Evolutionary conservation across 1,140 invertebrate species (phyloP).

Genomic region (Temnothorax longispinosus): DNA sequence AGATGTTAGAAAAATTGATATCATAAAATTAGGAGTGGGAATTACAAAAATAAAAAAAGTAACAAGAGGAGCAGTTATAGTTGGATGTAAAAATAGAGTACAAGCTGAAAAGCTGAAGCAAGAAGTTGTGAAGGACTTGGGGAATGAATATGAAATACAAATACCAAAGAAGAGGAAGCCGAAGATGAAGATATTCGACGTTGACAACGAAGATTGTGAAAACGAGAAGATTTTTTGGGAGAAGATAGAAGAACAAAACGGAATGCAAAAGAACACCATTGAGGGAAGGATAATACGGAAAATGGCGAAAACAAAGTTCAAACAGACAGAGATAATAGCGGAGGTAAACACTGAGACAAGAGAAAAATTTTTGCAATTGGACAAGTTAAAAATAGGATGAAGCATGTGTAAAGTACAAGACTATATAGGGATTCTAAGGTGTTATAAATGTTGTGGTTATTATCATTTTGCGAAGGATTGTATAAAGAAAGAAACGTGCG

Average conservation of each 20-base stretch:
- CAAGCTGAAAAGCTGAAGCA: neutral
- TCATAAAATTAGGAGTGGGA: neutral
- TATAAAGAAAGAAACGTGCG: neutral
- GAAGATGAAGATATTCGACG: neutral
- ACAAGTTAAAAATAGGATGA: neutral
- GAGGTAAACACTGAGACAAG: neutral
- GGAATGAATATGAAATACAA: neutral
- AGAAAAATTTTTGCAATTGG: neutral
- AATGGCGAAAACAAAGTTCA: neutral
- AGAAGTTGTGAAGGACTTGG: neutral
- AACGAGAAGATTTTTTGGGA: neutral
- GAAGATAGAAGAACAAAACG: neutral
- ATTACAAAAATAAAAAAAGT: slow-evolving; percentile 12
- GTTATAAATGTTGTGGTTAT: neutral
- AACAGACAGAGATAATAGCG: neutral
- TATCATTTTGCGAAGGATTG: slow-evolving; percentile 12
- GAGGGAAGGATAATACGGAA: neutral
- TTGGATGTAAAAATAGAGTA: neutral
- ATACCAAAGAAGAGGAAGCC: neutral
- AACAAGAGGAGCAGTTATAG: neutral
- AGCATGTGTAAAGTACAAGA: neutral
- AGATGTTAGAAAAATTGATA: neutral
- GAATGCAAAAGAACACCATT: neutral
- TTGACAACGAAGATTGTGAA: neutral
- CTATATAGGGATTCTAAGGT: neutral